phyloP scores from a whole-genome alignment of 2,888 invertebrate species.

The Empis stercorea region DNA sequence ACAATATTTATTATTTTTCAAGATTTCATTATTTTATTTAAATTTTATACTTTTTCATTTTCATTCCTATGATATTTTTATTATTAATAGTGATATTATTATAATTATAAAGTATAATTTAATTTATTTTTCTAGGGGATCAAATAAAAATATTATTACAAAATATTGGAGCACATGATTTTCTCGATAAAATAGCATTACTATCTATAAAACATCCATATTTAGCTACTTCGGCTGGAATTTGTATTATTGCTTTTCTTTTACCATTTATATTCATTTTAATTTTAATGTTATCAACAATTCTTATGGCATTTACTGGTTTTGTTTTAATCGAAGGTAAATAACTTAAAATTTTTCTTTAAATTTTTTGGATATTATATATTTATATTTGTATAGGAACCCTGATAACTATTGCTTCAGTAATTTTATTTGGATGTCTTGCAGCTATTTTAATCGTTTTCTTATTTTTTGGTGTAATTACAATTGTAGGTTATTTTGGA shows the following conservation, averaged over 20 bases:
- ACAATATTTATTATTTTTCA: too few relatives aligned
- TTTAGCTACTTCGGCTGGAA: conserved; percentile 12
- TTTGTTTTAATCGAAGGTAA: conserved; percentile 33
- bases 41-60: too few relatives aligned
- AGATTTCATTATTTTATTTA: too few relatives aligned
- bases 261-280: conserved; percentile 28
- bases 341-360: neutral
- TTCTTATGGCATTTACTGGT: conserved; percentile 31
- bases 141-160: conserved; percentile 4
- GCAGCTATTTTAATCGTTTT: conserved; percentile 22
- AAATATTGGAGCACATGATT: conserved; percentile 12
- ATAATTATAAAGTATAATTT: too few relatives aligned
- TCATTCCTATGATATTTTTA: too few relatives aligned
- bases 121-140: too few relatives aligned
- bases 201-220: conserved; percentile 17
- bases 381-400: conserved; percentile 20
- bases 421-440: conserved; percentile 27
- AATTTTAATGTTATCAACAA: conserved; percentile 27
- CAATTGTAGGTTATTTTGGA: conserved; percentile 27
- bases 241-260: conserved; percentile 14
- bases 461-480: conserved; percentile 20
- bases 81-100: too few relatives aligned
- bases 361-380: neutral
- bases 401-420: conserved; percentile 27
- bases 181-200: conserved; percentile 13